Evolutionary conservation across 2,113 vertebrate species (phyloP).

Genomic region (Amblyopsis rosae): DNA sequence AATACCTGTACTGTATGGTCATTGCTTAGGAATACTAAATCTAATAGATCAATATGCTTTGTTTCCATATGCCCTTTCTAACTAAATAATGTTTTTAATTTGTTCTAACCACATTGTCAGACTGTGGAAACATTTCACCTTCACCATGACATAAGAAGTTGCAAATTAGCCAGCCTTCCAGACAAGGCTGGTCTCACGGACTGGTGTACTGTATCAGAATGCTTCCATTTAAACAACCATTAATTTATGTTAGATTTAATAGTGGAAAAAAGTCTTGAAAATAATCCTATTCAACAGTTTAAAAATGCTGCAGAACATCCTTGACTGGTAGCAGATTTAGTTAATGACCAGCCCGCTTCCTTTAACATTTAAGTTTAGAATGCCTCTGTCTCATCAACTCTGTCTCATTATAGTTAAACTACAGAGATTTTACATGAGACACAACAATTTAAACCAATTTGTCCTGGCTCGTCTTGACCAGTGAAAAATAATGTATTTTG

Average conservation of each 20-base stretch:
- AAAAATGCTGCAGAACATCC: conserved; percentile 23
- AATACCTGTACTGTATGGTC: too few relatives aligned
- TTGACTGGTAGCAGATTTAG: conserved; percentile 6
- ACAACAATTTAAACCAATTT: too few relatives aligned
- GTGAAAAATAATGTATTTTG: background rate
- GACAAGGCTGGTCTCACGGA: conserved; percentile 3
- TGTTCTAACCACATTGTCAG: conserved; percentile 49
- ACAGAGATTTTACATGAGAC: too few relatives aligned
- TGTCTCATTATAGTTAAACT: background rate
- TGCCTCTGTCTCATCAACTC: background rate
- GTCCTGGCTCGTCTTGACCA: too few relatives aligned
- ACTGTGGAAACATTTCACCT: conserved; percentile 44
- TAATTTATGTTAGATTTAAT: conserved; percentile 53
- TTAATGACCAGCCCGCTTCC: background rate
- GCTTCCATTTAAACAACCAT: conserved; percentile 47
- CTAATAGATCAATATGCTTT: too few relatives aligned
- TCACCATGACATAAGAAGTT: conserved; percentile 1
- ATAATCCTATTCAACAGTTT: conserved; percentile 31
- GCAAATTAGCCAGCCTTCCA: conserved; percentile 54
- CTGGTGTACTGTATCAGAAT: conserved; percentile 18
- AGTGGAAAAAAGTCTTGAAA: conserved; percentile 53
- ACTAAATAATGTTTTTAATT: conserved; percentile 23
- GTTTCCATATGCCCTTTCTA: too few relatives aligned
- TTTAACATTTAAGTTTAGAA: background rate
- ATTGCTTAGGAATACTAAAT: too few relatives aligned